Percentiles rank a stretch among this genome's conserved stretches.
phyloP scores from a whole-genome alignment of 2,797 vertebrate species.

The Lacerta bilineata region DNA sequence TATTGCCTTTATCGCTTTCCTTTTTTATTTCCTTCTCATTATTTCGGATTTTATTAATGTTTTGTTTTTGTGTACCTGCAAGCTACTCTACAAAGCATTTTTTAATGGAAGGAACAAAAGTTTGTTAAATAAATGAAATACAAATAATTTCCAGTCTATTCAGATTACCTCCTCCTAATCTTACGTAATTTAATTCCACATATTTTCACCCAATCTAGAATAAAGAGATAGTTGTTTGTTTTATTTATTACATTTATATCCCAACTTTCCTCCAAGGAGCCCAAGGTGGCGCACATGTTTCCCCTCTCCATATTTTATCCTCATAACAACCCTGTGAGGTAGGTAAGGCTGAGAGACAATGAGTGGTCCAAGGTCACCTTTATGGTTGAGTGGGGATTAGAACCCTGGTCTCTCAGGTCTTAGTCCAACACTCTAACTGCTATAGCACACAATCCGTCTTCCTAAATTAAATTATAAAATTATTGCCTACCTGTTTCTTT shows the following conservation, averaged over 20 bases:
- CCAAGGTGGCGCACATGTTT: too few relatives aligned
- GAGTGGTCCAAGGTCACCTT: too few relatives aligned
- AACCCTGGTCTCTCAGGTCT: too few relatives aligned
- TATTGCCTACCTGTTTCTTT: constrained; percentile 90
- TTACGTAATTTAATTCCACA: not conserved
- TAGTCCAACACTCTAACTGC: too few relatives aligned
- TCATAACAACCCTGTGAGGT: too few relatives aligned
- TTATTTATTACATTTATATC: too few relatives aligned
- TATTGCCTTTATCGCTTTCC: not conserved
- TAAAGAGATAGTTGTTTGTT: not conserved
- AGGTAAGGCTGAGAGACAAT: too few relatives aligned
- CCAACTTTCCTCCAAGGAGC: too few relatives aligned
- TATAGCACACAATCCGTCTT: not conserved
- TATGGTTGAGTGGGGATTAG: too few relatives aligned
- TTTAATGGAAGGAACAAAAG: not conserved
- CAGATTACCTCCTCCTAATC: not conserved
- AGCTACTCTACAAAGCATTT: not conserved
- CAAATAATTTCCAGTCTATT: not conserved
- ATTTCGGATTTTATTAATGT: not conserved
- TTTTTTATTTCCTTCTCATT: not conserved
- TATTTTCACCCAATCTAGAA: constrained; percentile 11
- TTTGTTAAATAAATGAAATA: not conserved
- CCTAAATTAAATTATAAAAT: constrained; percentile 28
- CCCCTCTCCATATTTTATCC: too few relatives aligned
- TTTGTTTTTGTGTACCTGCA: not conserved